Evolutionary conservation across 2,113 vertebrate species (phyloP).

Genomic region (Saguinus midas): DNA sequence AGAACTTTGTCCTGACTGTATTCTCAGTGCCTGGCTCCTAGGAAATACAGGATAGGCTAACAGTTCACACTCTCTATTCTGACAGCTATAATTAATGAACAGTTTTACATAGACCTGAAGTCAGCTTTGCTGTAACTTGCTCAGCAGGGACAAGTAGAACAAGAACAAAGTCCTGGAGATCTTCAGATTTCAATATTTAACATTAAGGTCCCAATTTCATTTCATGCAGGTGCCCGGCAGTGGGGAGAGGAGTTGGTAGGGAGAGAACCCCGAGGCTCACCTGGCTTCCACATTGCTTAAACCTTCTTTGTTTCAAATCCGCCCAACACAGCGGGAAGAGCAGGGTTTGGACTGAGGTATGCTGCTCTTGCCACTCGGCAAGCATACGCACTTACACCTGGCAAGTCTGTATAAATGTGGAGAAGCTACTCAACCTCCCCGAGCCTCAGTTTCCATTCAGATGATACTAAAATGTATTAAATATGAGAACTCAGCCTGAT

Average conservation of each 20-base stretch:
- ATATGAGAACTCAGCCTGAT: constrained; percentile 17
- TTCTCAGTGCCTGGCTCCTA: neutral
- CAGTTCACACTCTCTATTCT: neutral
- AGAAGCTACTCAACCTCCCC: neutral
- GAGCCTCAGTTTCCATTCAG: neutral
- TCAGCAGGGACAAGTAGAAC: neutral
- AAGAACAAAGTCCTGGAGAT: neutral
- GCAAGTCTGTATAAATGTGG: no score
- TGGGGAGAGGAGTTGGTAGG: neutral
- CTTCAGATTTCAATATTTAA: neutral
- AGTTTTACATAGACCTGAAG: neutral
- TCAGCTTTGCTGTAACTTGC: neutral
- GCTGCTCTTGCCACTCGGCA: neutral
- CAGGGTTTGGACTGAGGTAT: neutral
- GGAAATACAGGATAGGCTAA: neutral
- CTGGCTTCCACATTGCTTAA: neutral
- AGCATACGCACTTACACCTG: neutral
- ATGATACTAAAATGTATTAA: neutral
- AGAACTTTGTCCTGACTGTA: neutral
- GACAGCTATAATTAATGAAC: neutral
- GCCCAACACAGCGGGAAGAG: neutral
- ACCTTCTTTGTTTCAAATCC: neutral
- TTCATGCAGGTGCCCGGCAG: neutral
- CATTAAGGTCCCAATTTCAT: neutral
- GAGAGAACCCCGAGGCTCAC: neutral